phyloP scores from a whole-genome alignment of 2,888 invertebrate genomes.

The Crematogaster levior region DNA sequence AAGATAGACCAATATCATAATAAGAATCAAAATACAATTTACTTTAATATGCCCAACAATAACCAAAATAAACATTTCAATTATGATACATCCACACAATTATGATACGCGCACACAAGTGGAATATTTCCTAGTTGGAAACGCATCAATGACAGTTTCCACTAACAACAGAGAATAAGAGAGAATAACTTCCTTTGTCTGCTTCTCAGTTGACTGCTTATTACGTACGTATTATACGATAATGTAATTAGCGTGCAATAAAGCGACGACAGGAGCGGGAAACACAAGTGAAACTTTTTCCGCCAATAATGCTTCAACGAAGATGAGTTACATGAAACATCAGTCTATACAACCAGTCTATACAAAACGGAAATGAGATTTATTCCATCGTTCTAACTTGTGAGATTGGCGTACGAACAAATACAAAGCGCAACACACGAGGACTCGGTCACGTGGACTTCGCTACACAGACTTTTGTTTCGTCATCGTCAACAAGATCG shows the following conservation, averaged over 20 bases:
- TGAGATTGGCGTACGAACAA: background rate
- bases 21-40: conserved; percentile 10
- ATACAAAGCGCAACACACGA: conserved; percentile 55
- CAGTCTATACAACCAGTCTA: background rate
- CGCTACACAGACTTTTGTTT: background rate
- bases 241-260: conserved; percentile 15
- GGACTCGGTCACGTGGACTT: conserved; percentile 64
- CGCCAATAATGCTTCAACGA: background rate
- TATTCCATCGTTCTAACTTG: background rate
- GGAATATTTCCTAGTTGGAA: background rate
- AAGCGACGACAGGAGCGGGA: background rate
- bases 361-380: background rate
- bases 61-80: conserved; percentile 7
- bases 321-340: background rate
- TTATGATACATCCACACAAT: background rate
- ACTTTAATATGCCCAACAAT: background rate
- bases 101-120: background rate
- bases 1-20: background rate
- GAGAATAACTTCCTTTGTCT: conserved; percentile 13
- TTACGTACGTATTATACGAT: conserved; percentile 15
- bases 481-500: conserved; percentile 1
- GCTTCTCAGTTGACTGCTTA: conserved; percentile 15
- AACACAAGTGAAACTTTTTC: conserved; percentile 2
- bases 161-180: background rate
- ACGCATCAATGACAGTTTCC: conserved; percentile 5